A percentile compares a stretch with the other conserved stretches of the same genome.
phyloP scores from a whole-genome alignment of 1,140 invertebrate species.

The Mycetomoellerius zeteki region DNA sequence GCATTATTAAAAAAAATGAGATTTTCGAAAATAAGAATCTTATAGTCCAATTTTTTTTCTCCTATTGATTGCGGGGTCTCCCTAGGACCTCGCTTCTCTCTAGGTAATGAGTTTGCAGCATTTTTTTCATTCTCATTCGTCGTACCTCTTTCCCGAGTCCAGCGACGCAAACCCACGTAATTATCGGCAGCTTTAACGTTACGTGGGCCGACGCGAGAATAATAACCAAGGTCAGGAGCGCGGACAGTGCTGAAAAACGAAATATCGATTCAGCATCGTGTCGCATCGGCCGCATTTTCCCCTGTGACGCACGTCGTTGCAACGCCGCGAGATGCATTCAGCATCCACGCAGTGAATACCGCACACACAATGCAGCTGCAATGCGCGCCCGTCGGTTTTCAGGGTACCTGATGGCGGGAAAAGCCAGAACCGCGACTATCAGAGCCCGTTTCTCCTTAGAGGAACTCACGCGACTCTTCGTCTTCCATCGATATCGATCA shows the following conservation, averaged over 20 bases:
- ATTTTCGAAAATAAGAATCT: neutral
- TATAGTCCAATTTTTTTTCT: neutral
- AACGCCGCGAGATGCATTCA: constrained; percentile 59
- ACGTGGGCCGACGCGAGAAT: constrained; percentile 63
- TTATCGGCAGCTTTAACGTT: constrained; percentile 61
- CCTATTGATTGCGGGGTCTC: too few species aligned
- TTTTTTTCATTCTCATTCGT: constrained; percentile 37
- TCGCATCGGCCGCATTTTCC: constrained; percentile 60
- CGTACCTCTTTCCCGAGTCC: constrained; percentile 22
- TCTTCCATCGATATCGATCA: neutral
- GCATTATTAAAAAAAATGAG: neutral
- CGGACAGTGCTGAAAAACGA: constrained; percentile 64
- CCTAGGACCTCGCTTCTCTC: neutral
- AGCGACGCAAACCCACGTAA: constrained; percentile 53
- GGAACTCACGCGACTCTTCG: neutral
- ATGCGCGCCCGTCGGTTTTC: neutral
- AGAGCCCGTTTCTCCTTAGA: neutral
- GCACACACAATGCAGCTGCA: constrained; percentile 16
- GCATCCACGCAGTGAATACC: constrained; percentile 29
- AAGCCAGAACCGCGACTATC: neutral
- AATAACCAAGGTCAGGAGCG: constrained; percentile 62
- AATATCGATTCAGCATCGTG: constrained; percentile 60
- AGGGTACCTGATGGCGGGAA: neutral
- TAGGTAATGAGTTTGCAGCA: neutral
- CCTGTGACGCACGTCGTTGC: constrained; percentile 52